Conservation (phyloP, 2,113 vertebrate species). For the Misgurnus anguillicaudatus region DNA sequence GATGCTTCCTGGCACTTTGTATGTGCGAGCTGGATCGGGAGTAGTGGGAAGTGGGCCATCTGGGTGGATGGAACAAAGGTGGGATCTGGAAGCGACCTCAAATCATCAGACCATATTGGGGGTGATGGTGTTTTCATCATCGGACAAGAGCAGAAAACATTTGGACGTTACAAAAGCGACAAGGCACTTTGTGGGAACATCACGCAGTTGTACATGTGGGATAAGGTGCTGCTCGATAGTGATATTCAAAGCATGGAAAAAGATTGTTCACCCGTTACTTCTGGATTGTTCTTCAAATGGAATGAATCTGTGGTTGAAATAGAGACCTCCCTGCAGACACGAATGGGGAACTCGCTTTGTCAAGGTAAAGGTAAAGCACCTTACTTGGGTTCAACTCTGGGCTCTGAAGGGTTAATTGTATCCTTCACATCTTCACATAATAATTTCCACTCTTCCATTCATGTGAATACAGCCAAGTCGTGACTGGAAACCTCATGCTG, state of each 20-base stretch:
- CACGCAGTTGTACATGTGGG: slow-evolving; percentile 76
- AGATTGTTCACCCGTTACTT: slow-evolving; percentile 64
- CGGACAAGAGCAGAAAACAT: slow-evolving; percentile 69
- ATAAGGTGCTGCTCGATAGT: slow-evolving; percentile 63
- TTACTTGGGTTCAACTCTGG: slow-evolving; percentile 17
- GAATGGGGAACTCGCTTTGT: slow-evolving; percentile 65
- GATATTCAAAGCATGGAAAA: slow-evolving; percentile 73
- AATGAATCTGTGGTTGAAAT: slow-evolving; percentile 61
- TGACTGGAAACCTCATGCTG: slow-evolving; percentile 55
- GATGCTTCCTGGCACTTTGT: slow-evolving; percentile 71
- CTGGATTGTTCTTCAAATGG: slow-evolving; percentile 74
- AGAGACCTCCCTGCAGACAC: slow-evolving; percentile 60
- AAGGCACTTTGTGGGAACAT: slow-evolving; percentile 74
- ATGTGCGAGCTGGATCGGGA: slow-evolving; percentile 69
- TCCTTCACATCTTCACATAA: slow-evolving; percentile 22
- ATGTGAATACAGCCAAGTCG: slow-evolving; percentile 49
- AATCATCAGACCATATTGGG: slow-evolving; percentile 56
- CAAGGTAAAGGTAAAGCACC: slow-evolving; percentile 63
- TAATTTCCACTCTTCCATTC: slow-evolving; percentile 22
- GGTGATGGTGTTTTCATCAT: slow-evolving; percentile 67
- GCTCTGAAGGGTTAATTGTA: not conserved
- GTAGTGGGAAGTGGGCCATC: slow-evolving; percentile 66
- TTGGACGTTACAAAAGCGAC: slow-evolving; percentile 63
- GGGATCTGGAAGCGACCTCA: slow-evolving; percentile 50
- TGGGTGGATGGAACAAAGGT: slow-evolving; percentile 55